Evolutionary conservation across 2,888 invertebrate species (phyloP).

Genomic region (Troides oblongomaculatus): DNA sequence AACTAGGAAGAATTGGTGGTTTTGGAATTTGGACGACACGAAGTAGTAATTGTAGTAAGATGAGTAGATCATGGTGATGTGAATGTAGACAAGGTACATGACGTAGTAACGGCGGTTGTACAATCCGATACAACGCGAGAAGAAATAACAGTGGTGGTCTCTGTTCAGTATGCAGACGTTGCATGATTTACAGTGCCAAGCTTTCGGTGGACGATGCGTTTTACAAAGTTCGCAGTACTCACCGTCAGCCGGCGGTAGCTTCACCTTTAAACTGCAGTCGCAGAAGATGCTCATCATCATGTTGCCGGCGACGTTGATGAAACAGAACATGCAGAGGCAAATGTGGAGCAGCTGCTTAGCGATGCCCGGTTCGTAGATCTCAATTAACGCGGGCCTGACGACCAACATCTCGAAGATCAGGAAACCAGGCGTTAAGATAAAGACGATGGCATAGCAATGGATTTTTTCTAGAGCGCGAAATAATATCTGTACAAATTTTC

Average conservation of each 20-base stretch:
- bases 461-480: constrained; percentile 36
- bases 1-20: constrained; percentile 41
- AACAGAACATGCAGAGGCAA: constrained; percentile 45
- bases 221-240: constrained; percentile 87
- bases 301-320: constrained; percentile 59
- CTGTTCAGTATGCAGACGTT: constrained; percentile 88
- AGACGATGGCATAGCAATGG: constrained; percentile 41
- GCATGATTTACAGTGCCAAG: constrained; percentile 92
- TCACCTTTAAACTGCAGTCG: constrained; percentile 44
- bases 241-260: constrained; percentile 46
- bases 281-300: constrained; percentile 51
- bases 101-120: constrained; percentile 90
- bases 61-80: constrained; percentile 83
- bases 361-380: constrained; percentile 41
- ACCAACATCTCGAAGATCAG: constrained; percentile 53
- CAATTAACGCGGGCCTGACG: constrained; percentile 47
- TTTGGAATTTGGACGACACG: constrained; percentile 64
- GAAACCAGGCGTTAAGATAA: constrained; percentile 50
- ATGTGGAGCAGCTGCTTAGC: constrained; percentile 45
- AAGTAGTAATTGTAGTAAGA: constrained; percentile 83
- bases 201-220: constrained; percentile 83
- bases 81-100: constrained; percentile 84
- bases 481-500: constrained; percentile 8
- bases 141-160: constrained; percentile 92
- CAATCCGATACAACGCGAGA: constrained; percentile 90